Evolutionary conservation across 2,888 invertebrate species (phyloP).

Genomic region (Platypus cylindrus): DNA sequence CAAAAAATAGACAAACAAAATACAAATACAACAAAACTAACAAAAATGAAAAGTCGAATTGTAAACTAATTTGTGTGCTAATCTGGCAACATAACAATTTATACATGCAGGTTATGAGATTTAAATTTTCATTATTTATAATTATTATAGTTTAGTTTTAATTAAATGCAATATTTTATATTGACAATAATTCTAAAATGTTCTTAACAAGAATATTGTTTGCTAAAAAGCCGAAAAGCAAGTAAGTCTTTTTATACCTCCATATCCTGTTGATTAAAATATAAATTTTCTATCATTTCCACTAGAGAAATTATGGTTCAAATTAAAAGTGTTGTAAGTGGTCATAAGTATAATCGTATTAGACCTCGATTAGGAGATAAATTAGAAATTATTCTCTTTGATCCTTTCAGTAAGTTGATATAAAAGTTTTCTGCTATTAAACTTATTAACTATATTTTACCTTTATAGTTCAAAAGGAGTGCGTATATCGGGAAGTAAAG

Average conservation of each 20-base stretch:
- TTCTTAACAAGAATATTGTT: slow-evolving; percentile 58
- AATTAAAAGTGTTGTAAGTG: slow-evolving; percentile 66
- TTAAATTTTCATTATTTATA: too few species aligned
- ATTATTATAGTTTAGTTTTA: too few species aligned
- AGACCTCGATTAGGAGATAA: slow-evolving; percentile 68
- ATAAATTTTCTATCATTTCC: slow-evolving; percentile 18
- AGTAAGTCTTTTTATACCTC: slow-evolving; percentile 41
- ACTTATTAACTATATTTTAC: slow-evolving; percentile 9
- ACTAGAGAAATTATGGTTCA: slow-evolving; percentile 62
- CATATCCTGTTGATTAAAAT: neutral
- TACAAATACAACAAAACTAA: too few species aligned
- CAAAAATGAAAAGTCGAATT: too few species aligned
- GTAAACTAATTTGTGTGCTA: too few species aligned
- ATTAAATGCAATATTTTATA: neutral
- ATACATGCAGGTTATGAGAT: too few species aligned
- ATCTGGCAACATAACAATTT: too few species aligned
- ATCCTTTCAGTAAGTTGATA: slow-evolving; percentile 61
- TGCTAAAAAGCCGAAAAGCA: slow-evolving; percentile 62
- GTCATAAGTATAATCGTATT: slow-evolving; percentile 52
- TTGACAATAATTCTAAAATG: slow-evolving; percentile 33
- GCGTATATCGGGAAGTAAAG: slow-evolving; percentile 59
- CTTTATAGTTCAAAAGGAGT: slow-evolving; percentile 54
- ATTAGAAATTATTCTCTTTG: slow-evolving; percentile 58
- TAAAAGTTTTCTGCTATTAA: neutral
- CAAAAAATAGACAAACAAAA: too few species aligned